phyloP scores from a whole-genome alignment of 2,113 vertebrate genomes.

The Phalacrocorax carbo region DNA sequence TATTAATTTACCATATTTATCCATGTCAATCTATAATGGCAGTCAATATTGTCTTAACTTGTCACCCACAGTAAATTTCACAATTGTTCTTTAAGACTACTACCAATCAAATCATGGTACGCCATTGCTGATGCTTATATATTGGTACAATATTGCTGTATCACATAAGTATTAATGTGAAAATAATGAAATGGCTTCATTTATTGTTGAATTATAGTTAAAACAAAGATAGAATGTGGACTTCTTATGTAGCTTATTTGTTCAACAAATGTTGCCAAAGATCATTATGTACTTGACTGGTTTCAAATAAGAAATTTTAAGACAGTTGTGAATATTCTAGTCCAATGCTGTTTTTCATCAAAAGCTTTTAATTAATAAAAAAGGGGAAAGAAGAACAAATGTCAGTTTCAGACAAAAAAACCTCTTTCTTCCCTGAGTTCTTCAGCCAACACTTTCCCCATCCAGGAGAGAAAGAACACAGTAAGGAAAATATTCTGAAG shows the following conservation, averaged over 20 bases:
- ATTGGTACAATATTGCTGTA: neutral
- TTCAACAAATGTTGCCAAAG: neutral
- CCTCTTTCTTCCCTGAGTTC: neutral
- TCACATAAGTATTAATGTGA: neutral
- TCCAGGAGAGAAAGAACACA: neutral
- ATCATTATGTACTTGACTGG: neutral
- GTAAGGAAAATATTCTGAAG: neutral
- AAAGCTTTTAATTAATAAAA: neutral
- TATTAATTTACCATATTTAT: neutral
- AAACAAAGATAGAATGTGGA: neutral
- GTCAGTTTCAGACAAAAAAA: neutral
- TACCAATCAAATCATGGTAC: neutral
- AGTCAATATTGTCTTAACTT: neutral
- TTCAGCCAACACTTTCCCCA: neutral
- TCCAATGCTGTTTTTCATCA: neutral
- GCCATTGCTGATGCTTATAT: neutral
- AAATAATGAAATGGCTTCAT: neutral
- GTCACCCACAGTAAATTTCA: neutral
- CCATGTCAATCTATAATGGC: neutral
- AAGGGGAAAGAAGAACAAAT: neutral
- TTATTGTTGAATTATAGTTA: neutral
- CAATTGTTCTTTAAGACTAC: neutral
- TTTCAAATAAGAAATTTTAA: neutral
- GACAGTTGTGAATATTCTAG: neutral
- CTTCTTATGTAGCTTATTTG: neutral